Evolutionary conservation across 1,140 invertebrate species (phyloP), one percentile per base, ranked within the genome.

Genomic region (Antheraea pernyi): DNA sequence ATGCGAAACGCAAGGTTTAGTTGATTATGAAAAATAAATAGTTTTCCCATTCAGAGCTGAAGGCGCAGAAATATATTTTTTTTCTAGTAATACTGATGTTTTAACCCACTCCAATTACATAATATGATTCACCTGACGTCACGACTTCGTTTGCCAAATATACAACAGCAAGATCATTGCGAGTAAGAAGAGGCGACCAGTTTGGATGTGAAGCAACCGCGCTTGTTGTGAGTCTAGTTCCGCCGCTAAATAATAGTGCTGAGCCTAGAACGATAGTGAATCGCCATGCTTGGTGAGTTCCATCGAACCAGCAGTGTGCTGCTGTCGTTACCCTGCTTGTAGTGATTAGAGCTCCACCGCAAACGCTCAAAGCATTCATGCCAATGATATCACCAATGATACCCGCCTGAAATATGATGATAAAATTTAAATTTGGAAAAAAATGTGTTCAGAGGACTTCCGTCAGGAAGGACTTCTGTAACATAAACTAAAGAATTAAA

Each of bases 131-230:
- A 85, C 80, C 67, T 59, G 77, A 78, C 0, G 72, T 37, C 3
- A n/a, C 19, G 10, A 91, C 72, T 0, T 22, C 7, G 3, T 42
- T 73, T 11, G 90, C 83, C 37, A 93, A 73, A 62, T 83, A 80
- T 3, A 92, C 76, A 10, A 93, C 72, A 0, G 90, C 85, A 13
- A 93, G 80, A 53, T 93, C 92, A 30, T 93, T 91, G 11, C 77
- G 66, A 0, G 83, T 19, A 4, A 76, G 63, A 0, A 16, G 1
- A 6, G 83, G 78, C 19, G n/a, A 62, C 76, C 77, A 88, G 7
- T 60, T 59, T 5, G 71, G 65, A 63, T 88, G 84, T 13, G 60
- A 37, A 16, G 67, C 74, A 5, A 84, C 79, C 3, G 64, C 69
- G n/a, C 72, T 76, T 7, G 75, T 71, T 13, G 71, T 8, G 16